Percentiles rank a stretch among this genome's conserved stretches.
Conservation (phyloP, 2,888 invertebrate genomes). For the Euplagia quadripunctaria region DNA sequence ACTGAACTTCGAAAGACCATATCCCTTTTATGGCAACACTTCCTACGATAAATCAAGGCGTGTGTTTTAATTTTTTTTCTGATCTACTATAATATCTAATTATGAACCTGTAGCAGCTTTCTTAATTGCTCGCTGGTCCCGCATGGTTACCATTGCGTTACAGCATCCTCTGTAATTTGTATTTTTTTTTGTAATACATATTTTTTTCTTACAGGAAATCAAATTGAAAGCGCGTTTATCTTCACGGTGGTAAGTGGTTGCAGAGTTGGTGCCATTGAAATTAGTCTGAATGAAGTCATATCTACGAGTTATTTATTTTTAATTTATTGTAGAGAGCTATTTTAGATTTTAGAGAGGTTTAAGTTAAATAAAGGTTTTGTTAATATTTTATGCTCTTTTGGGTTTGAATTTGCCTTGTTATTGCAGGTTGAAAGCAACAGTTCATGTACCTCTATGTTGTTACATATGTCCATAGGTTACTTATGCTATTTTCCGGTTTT, state of each 20-base stretch:
- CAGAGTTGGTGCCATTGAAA: constrained; percentile 68
- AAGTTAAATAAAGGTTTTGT: constrained; percentile 42
- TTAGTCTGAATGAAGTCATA: constrained; percentile 63
- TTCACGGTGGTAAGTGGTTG: constrained; percentile 24
- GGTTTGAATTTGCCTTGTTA: background rate
- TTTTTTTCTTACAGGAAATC: constrained; percentile 60
- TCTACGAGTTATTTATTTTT: constrained; percentile 54
- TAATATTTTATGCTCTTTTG: constrained; percentile 5
- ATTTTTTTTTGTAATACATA: background rate
- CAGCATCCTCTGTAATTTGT: too few species aligned
- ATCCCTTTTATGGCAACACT: too few species aligned
- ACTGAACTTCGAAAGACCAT: too few species aligned
- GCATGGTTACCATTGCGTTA: too few species aligned
- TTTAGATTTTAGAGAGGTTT: constrained; percentile 37
- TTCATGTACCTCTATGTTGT: background rate
- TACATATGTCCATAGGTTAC: too few species aligned
- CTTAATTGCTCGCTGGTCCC: too few species aligned
- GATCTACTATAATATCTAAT: background rate
- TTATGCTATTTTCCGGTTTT: too few species aligned
- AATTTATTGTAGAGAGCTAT: constrained; percentile 55
- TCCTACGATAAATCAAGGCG: too few species aligned
- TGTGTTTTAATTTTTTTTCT: background rate
- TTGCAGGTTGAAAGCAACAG: background rate
- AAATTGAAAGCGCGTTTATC: constrained; percentile 16
- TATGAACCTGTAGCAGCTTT: too few species aligned